Conservation (phyloP, 2,113 vertebrate genomes). For the Barnardius zonarius region DNA sequence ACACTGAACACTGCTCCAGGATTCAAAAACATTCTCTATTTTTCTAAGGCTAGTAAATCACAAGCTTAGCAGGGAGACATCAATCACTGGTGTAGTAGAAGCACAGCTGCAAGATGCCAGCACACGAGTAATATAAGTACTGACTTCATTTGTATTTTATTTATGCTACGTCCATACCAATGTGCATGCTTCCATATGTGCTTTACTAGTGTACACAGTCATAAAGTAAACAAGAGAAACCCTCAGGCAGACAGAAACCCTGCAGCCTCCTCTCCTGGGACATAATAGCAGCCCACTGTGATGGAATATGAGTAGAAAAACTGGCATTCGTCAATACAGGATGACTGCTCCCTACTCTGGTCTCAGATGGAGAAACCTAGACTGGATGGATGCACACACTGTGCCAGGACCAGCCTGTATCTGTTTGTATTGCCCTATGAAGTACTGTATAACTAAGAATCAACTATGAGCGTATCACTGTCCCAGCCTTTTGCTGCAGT, state of each 20-base stretch:
- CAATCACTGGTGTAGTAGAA: neutral
- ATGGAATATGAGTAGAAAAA: neutral
- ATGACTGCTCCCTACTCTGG: neutral
- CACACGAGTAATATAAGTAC: neutral
- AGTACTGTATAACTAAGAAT: neutral
- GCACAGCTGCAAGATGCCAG: neutral
- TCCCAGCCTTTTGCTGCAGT: neutral
- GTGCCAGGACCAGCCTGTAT: neutral
- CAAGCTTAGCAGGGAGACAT: neutral
- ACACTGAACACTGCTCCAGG: neutral
- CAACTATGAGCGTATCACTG: neutral
- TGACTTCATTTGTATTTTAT: neutral
- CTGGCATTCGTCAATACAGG: neutral
- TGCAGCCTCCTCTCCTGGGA: neutral
- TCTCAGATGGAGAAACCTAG: neutral
- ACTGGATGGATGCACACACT: neutral
- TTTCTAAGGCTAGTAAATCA: constrained; percentile 6
- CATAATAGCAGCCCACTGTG: neutral
- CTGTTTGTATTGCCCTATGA: neutral
- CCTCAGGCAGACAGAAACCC: neutral
- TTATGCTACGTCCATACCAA: neutral
- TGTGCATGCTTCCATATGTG: neutral
- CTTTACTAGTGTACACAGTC: neutral
- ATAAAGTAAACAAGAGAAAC: neutral
- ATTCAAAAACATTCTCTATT: neutral